Base-by-base conservation (phyloP, 2,113 vertebrate species). In the Python bivittatus region DNA sequence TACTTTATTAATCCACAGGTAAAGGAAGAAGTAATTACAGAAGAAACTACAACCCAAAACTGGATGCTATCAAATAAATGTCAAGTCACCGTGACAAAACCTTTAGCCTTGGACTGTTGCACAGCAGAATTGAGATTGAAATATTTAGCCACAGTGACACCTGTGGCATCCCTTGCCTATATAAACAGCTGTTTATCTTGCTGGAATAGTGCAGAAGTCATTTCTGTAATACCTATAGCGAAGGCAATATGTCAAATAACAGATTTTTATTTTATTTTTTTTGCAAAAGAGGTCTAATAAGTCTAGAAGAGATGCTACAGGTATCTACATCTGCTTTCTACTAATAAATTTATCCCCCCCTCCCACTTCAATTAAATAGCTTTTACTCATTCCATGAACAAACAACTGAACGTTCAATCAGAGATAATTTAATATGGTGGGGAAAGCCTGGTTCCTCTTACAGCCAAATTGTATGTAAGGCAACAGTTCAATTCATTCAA, bases 251-350 rank as follows among this genome's bases (percentile, higher is more conserved):
- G 1, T 72, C 85, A 91, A 91, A 68, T 72, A 25, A 72, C 56
- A 60, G 38, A 22, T 42, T n/a, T n/a, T n/a, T n/a, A n/a, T n/a
- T n/a, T n/a, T 60, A 8, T 60, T 60, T 25, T 60, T 87, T 29
- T 72, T 53, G n/a, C 91, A 72, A 72, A 72, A 87, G 60, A 57
- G 48, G 13, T 33, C 85, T 91, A 91, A 87, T 87, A 61, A 87
- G 23, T 72, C 85, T 91, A 72, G 48, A 87, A 68, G 48, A 87
- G 91, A 68, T 56, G 84, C 29, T 56, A 48, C 23, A 72, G 29
- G 48, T 56, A 87, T 52, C 85, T 68, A 86, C 85, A 72, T 87
- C 42, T 53, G 48, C 91, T 87, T 87, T 52, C 23, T 87, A 91
- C 72, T 87, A 91, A 56, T 29, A 91, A 72, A 33, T 91, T 42